Percentiles rank a stretch among this genome's conserved stretches.
These are phyloP conservation scores for Heliconius hortense DNA, from an alignment of 2,888 invertebrate species.

Conservation along the genomic window DNA sequence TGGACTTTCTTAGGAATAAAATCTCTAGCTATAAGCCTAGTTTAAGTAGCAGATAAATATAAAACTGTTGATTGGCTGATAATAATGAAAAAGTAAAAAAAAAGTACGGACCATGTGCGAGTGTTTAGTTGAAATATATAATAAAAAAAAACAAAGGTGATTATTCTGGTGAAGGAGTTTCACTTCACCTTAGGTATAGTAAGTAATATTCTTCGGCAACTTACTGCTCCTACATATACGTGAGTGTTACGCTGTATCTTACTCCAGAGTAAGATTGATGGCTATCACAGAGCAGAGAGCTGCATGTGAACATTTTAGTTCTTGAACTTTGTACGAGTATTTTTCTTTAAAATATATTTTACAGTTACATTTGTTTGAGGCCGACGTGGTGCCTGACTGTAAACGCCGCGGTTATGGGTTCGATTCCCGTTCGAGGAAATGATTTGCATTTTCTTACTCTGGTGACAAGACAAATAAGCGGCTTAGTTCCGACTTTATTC, in stretches of 20 bases:
- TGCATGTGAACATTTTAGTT: not conserved
- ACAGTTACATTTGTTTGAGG: not conserved
- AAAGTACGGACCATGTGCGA: too few relatives aligned
- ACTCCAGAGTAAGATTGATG: not conserved
- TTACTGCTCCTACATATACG: not conserved
- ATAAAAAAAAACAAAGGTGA: too few relatives aligned
- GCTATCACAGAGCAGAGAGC: not conserved
- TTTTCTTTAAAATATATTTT: not conserved
- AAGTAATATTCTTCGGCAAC: not conserved
- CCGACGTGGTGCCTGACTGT: too few relatives aligned
- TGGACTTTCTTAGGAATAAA: too few relatives aligned
- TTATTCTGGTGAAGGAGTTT: not conserved
- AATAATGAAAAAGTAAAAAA: too few relatives aligned
- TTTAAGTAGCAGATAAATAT: too few relatives aligned
- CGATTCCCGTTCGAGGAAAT: not conserved
- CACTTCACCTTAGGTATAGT: not conserved
- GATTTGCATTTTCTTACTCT: not conserved
- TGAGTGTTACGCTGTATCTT: not conserved
- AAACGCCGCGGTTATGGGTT: not conserved
- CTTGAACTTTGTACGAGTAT: not conserved
- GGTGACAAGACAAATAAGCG: not conserved
- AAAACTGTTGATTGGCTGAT: too few relatives aligned
- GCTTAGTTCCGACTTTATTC: too few relatives aligned
- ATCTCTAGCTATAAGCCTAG: too few relatives aligned
- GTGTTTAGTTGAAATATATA: too few relatives aligned